Conservation (phyloP, 2,888 invertebrate genomes). For the Parnassius smintheus region DNA sequence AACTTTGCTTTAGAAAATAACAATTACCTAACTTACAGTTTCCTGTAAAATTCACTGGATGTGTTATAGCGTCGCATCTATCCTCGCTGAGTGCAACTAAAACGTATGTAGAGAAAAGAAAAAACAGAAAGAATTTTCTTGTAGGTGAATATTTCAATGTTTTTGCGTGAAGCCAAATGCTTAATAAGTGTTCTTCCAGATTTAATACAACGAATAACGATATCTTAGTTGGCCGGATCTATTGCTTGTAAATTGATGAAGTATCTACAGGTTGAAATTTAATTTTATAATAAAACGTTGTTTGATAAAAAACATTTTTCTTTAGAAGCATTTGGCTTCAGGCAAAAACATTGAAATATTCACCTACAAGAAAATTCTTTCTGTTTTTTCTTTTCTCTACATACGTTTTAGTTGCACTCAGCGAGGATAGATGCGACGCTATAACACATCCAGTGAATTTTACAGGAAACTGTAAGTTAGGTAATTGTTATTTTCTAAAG, state of each 20-base stretch:
- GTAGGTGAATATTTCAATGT: no score
- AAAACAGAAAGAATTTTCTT: background rate
- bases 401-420: conserved; percentile 94
- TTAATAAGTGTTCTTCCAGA: conserved; percentile 93
- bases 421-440: conserved; percentile 95
- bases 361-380: no score
- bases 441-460: conserved; percentile 98
- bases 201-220: conserved; percentile 93
- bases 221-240: conserved; percentile 94
- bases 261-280: conserved; percentile 84
- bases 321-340: conserved; percentile 51
- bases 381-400: conserved; percentile 82
- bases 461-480: no score
- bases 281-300: no score
- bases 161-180: no score
- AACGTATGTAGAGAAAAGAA: conserved; percentile 90
- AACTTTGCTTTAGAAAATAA: conserved; percentile 1
- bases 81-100: conserved; percentile 95
- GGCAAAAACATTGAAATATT: no score
- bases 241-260: conserved; percentile 92
- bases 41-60: conserved; percentile 98
- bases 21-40: no score
- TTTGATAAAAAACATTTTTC: conserved; percentile 45
- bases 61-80: conserved; percentile 95
- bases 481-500: no score